These are phyloP conservation scores for Bothrops jararaca DNA, from an alignment of 2,113 vertebrate genomes.

Conservation along the genomic window DNA sequence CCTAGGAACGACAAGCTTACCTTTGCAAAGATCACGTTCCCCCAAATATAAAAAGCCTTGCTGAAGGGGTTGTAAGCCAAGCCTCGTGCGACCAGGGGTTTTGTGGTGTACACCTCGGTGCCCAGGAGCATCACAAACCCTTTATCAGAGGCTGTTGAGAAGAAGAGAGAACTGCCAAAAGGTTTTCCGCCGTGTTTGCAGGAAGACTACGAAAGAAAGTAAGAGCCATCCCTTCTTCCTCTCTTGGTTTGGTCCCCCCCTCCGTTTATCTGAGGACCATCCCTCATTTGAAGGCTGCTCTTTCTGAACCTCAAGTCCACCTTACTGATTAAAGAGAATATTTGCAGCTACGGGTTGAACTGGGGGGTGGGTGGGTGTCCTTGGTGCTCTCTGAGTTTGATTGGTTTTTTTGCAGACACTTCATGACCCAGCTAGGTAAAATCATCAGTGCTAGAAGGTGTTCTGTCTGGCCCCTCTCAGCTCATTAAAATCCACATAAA, in stretches of 20 bases:
- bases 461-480: no score
- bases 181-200: neutral
- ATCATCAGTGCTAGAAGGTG: no score
- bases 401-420: no score
- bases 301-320: neutral
- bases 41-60: slow-evolving; percentile 59
- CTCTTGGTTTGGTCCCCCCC: neutral
- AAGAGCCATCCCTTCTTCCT: neutral
- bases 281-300: neutral
- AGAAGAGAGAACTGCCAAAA: neutral
- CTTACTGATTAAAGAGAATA: neutral
- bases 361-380: no score
- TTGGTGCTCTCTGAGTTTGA: no score
- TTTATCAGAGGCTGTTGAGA: slow-evolving; percentile 15
- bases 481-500: no score
- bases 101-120: slow-evolving; percentile 16
- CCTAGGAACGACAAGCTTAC: slow-evolving; percentile 11
- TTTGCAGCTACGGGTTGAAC: no score
- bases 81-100: slow-evolving; percentile 23
- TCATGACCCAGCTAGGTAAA: no score
- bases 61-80: slow-evolving; percentile 50
- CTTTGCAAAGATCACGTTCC: slow-evolving; percentile 64
- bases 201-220: no score
- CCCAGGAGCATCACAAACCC: slow-evolving; percentile 52
- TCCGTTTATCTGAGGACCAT: neutral